phyloP scores from a whole-genome alignment of 2,888 invertebrate genomes.

The Metopia argyrocephala region DNA sequence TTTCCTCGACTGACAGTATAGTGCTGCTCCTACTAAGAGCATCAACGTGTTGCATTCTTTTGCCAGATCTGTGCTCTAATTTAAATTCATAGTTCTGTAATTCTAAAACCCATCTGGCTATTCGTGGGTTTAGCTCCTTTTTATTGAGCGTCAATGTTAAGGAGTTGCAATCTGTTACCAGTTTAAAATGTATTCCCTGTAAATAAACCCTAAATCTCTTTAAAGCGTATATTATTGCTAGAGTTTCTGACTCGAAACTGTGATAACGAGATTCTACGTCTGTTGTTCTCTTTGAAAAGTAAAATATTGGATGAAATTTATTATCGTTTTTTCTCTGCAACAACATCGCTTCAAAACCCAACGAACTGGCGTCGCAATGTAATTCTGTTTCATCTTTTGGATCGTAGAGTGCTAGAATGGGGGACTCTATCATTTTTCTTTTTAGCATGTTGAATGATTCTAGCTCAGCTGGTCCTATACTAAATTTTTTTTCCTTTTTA shows the following conservation, averaged over 20 bases:
- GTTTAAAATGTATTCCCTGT: slow-evolving; percentile 64
- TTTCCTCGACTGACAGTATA: slow-evolving; percentile 35
- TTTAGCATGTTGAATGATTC: slow-evolving; percentile 51
- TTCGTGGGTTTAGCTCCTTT: slow-evolving; percentile 26
- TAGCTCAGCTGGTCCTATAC: slow-evolving; percentile 45
- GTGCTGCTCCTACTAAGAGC: slow-evolving; percentile 64
- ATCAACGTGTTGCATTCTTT: too few relatives aligned
- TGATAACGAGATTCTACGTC: too few relatives aligned
- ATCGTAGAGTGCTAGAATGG: too few relatives aligned
- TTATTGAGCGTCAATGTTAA: slow-evolving; percentile 34
- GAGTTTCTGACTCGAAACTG: too few relatives aligned
- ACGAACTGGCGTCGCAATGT: too few relatives aligned
- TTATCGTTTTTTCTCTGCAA: slow-evolving; percentile 68
- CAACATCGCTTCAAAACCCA: slow-evolving; percentile 70
- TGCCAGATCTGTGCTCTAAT: slow-evolving; percentile 34
- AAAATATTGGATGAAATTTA: too few relatives aligned
- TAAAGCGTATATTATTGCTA: too few relatives aligned
- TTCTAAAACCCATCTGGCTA: too few relatives aligned
- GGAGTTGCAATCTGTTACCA: too few relatives aligned
- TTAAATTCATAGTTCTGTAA: slow-evolving; percentile 38
- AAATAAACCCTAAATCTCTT: slow-evolving; percentile 26
- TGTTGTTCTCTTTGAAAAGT: too few relatives aligned
- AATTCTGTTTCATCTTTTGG: too few relatives aligned
- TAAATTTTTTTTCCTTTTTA: too few relatives aligned
- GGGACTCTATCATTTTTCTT: slow-evolving; percentile 39